phyloP scores from a whole-genome alignment of 1,140 invertebrate species.

The Riptortus pedestris region DNA sequence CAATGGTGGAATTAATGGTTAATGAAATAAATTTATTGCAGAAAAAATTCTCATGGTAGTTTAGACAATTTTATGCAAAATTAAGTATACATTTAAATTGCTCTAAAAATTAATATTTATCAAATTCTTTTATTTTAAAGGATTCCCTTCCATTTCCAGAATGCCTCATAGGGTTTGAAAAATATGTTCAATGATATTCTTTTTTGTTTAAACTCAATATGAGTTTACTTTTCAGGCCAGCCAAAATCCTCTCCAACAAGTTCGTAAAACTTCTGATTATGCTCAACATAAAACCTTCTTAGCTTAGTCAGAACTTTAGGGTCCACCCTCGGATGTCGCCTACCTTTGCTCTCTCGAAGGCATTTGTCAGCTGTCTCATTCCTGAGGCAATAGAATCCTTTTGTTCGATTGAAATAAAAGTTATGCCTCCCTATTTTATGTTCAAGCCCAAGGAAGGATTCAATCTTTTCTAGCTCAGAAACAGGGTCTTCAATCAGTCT shows the following conservation, averaged over 20 bases:
- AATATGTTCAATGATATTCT: no score
- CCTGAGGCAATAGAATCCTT: constrained; percentile 87
- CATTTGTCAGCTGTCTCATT: constrained; percentile 81
- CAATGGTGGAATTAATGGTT: no score
- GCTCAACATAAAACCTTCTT: constrained; percentile 74
- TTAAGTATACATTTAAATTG: no score
- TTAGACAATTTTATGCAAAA: no score
- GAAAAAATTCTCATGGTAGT: no score
- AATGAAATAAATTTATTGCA: no score
- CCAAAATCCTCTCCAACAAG: constrained; percentile 83
- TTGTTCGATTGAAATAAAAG: constrained; percentile 94
- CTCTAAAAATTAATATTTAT: no score
- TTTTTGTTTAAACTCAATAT: no score
- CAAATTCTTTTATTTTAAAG: no score
- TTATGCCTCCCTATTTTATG: constrained; percentile 70
- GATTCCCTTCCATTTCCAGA: no score
- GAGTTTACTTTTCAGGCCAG: constrained; percentile 66
- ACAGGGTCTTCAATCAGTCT: constrained; percentile 89
- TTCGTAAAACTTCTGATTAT: constrained; percentile 91
- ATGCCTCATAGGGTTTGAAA: no score
- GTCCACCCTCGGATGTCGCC: constrained; percentile 80
- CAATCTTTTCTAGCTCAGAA: constrained; percentile 75
- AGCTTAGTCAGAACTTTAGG: constrained; percentile 63
- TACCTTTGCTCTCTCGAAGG: constrained; percentile 86
- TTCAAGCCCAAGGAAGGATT: constrained; percentile 75